Percentiles rank a stretch among this genome's conserved stretches.
These are phyloP conservation scores for Phymatocera aterrima DNA, from an alignment of 2,888 invertebrate genomes.

Conservation along the genomic window DNA sequence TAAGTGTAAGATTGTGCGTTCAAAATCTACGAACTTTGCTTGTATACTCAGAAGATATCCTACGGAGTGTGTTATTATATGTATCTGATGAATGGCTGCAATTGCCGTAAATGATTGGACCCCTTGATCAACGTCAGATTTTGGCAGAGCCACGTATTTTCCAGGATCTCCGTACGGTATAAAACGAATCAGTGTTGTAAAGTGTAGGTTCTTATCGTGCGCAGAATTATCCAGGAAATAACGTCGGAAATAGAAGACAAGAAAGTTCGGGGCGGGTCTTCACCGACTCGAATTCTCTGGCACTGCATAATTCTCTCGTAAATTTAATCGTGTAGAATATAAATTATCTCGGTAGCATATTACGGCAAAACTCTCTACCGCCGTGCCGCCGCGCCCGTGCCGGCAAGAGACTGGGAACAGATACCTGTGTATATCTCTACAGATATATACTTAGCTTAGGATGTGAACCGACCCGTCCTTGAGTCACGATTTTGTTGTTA, in stretches of 20 bases:
- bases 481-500: conserved; percentile 31
- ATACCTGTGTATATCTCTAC: not conserved
- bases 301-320: conserved; percentile 45
- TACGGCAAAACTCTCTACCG: conserved; percentile 44
- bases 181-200: conserved; percentile 31
- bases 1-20: not conserved
- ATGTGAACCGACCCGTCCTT: not conserved
- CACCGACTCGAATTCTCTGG: conserved; percentile 30
- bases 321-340: conserved; percentile 46
- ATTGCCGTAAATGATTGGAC: not conserved
- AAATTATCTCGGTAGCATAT: conserved; percentile 46
- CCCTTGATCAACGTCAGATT: not conserved
- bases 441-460: conserved; percentile 17
- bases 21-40: not conserved
- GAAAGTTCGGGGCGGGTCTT: conserved; percentile 23
- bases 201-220: conserved; percentile 26
- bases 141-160: not conserved
- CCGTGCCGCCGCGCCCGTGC: no score
- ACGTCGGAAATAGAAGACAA: conserved; percentile 44
- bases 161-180: not conserved
- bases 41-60: no score
- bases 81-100: not conserved
- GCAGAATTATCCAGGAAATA: conserved; percentile 37
- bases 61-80: no score
- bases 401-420: conserved; percentile 27